Evolutionary conservation across 2,113 vertebrate genomes (phyloP).

Genomic region (Pyrgilauda ruficollis): DNA sequence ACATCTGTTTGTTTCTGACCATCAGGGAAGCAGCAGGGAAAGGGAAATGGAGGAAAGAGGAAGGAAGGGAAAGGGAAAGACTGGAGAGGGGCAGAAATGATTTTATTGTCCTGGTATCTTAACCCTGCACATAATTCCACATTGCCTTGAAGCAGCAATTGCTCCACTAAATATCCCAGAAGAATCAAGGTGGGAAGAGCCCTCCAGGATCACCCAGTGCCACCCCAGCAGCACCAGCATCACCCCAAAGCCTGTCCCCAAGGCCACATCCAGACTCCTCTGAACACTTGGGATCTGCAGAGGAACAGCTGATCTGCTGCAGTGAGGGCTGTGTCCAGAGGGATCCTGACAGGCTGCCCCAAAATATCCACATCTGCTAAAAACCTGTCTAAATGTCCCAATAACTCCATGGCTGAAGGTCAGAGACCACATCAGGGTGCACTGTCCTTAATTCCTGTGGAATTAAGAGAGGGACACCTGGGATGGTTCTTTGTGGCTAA

Average conservation of each 20-base stretch:
- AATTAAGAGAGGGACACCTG: no score
- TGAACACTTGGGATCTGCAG: background rate
- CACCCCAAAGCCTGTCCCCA: background rate
- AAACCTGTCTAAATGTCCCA: background rate
- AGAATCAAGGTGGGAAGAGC: fast-evolving
- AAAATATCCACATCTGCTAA: background rate
- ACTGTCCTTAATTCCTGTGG: no score
- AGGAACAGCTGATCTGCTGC: background rate
- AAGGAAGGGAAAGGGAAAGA: background rate
- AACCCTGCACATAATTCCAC: background rate
- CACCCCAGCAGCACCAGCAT: background rate
- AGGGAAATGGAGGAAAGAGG: background rate
- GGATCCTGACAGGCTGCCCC: background rate
- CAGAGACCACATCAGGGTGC: no score
- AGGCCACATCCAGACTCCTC: background rate
- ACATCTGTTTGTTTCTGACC: background rate
- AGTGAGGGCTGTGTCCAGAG: background rate
- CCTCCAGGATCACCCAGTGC: fast-evolving
- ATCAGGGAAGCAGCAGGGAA: background rate
- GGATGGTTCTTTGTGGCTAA: no score
- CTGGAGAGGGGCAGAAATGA: background rate
- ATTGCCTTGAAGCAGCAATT: background rate
- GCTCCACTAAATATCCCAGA: background rate
- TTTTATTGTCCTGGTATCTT: background rate
- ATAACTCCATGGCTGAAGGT: background rate